Evolutionary conservation across 2,113 vertebrate species (phyloP).

Genomic region (Bostrychus sinensis): DNA sequence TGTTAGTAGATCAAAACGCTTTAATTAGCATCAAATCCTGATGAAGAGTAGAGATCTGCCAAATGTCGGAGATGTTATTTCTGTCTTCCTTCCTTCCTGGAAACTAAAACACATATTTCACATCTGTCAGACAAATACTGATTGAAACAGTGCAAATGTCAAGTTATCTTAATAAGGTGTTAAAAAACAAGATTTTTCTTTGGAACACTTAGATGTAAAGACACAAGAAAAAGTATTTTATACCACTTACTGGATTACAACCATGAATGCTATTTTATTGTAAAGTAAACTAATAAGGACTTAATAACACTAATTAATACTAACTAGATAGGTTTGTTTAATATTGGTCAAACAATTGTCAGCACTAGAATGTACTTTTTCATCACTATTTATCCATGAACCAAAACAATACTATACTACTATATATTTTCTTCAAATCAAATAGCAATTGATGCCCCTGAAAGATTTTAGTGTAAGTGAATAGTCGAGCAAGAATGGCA

Average conservation of each 20-base stretch:
- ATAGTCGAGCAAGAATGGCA: background rate
- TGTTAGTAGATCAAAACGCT: conserved; percentile 5
- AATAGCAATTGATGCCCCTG: background rate
- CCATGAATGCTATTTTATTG: background rate
- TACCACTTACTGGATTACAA: background rate
- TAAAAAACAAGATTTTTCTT: background rate
- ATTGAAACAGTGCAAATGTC: background rate
- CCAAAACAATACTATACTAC: too few species aligned
- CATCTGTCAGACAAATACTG: background rate
- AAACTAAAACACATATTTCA: background rate
- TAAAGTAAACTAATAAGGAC: too few species aligned
- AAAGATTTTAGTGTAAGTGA: too few species aligned
- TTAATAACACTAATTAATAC: too few species aligned
- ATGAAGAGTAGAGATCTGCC: conserved; percentile 6
- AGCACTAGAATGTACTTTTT: background rate
- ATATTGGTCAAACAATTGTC: background rate
- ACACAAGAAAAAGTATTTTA: background rate
- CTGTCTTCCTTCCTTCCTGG: conserved; percentile 4
- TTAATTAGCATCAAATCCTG: conserved; percentile 11
- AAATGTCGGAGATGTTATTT: conserved; percentile 20
- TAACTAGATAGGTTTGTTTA: too few species aligned
- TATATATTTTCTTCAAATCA: background rate
- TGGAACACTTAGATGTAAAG: background rate
- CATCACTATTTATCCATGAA: background rate
- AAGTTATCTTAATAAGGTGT: background rate